Evolutionary conservation across 2,888 invertebrate species (phyloP).

Genomic region (Asteroscopus sphinx): DNA sequence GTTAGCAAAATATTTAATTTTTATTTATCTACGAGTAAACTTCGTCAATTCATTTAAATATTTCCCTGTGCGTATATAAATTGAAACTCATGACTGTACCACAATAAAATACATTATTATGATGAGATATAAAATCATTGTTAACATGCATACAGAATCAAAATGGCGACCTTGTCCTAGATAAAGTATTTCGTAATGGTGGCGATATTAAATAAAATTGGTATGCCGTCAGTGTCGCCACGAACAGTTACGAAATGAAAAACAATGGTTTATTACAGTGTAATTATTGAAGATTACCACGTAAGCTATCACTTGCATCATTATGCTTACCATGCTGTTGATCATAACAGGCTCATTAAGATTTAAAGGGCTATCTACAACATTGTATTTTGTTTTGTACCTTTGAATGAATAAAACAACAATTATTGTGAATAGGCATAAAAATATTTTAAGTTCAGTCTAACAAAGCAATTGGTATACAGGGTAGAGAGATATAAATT

Average conservation of each 20-base stretch:
- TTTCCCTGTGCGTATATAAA: too few relatives aligned
- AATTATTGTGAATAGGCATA: too few relatives aligned
- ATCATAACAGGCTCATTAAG: slow-evolving; percentile 17
- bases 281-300: slow-evolving; percentile 50
- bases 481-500: too few relatives aligned
- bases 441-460: too few relatives aligned
- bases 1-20: too few relatives aligned
- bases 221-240: slow-evolving; percentile 56
- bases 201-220: slow-evolving; percentile 53
- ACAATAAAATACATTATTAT: neutral
- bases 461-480: too few relatives aligned
- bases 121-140: slow-evolving; percentile 17
- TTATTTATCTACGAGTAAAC: too few relatives aligned
- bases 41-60: too few relatives aligned
- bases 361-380: slow-evolving; percentile 8
- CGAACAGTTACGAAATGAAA: slow-evolving; percentile 55
- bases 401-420: too few relatives aligned
- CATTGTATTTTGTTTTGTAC: too few relatives aligned
- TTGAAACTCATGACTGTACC: too few relatives aligned
- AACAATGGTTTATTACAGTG: slow-evolving; percentile 58
- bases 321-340: slow-evolving; percentile 28
- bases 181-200: slow-evolving; percentile 60
- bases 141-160: slow-evolving; percentile 41
- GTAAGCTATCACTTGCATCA: slow-evolving; percentile 25
- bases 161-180: slow-evolving; percentile 66